Base-by-base conservation (phyloP, 2,888 invertebrate genomes). In the Labia minor region DNA sequence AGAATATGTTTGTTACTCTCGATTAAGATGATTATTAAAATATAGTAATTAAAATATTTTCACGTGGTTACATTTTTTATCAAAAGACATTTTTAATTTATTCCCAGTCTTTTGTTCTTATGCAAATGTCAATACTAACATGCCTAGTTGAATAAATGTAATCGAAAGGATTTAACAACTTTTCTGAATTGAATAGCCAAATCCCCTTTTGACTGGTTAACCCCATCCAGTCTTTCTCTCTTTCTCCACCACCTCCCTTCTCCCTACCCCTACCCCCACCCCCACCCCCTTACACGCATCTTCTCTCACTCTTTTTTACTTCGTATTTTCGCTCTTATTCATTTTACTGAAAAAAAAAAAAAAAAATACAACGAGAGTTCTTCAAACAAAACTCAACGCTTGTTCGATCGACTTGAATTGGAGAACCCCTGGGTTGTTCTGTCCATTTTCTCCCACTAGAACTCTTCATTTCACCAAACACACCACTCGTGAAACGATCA, bases 161-260 rank as follows among this genome's bases (percentile, higher is more conserved):
- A 49, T 49, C 49, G 49, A 49, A 10, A 49, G 16, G 49, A 49
- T 10, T 49, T 49, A 49, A 49, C 49, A 49, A 49, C 49, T 49
- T 49, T 49, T 49, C 49, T 49, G 49, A 49, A 49, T 49, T 49
- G 49, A 49, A 49, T 49, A 49, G 49, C 49, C 49, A 14, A 49
- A 49, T 49, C 49, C 49, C 49, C n/a, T 49, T 49, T 49, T 49
- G 49, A 49, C 49, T 16, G n/a, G 49, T 49, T 14, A 49, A 49
- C 26, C 26, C 26, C 8, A 26, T 26, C 8, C 8, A 26, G 26
- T 6, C n/a, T n/a, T n/a, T 26, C 26, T 26, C 3, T 26, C 8
- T 26, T 26, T 26, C 26, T 26, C 26, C 8, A 26, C 26, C 8
- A 26, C 8, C 8, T 26, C 49, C 14, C 49, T 11, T 16, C n/a